A percentile compares a stretch with the other conserved stretches of the same genome.
Conservation (phyloP, 2,113 vertebrate species). For the Callospermophilus lateralis region DNA sequence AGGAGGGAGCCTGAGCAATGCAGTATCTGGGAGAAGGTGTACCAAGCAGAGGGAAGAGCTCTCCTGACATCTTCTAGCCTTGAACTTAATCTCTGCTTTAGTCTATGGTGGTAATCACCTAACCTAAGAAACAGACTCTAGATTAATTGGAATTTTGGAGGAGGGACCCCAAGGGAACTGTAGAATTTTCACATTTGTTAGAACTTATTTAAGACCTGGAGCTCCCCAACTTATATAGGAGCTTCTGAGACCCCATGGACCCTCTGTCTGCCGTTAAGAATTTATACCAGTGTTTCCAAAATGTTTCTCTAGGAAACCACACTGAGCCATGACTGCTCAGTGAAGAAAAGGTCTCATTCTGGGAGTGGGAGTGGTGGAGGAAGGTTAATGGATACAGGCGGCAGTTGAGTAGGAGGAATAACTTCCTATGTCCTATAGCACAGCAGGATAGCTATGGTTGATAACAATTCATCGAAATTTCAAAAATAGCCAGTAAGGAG, state of each 20-base stretch:
- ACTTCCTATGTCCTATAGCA: not conserved
- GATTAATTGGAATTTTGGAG: not conserved
- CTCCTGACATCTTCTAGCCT: not conserved
- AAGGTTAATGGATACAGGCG: not conserved
- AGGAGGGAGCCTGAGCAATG: rapidly evolving
- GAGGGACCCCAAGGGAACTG: not conserved
- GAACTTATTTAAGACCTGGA: not conserved
- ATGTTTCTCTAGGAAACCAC: not conserved
- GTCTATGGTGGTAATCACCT: not conserved
- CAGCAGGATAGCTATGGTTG: not conserved
- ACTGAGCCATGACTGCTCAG: not conserved
- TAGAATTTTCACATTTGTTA: not conserved
- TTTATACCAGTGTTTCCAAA: not conserved
- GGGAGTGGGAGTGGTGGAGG: not conserved
- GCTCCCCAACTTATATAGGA: not conserved
- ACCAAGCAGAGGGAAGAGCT: not conserved
- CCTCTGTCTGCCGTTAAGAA: not conserved
- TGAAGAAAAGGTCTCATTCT: not conserved
- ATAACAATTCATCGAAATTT: not conserved
- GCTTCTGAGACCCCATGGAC: not conserved
- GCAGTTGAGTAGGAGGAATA: not conserved
- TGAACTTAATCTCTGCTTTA: not conserved
- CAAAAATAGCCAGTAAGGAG: not conserved
- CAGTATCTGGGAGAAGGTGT: not conserved
- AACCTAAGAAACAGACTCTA: not conserved